A percentile compares a stretch with the other conserved stretches of the same genome.
These are phyloP conservation scores for Rhagoletis pomonella DNA, from an alignment of 1,140 invertebrate genomes.

Conservation along the genomic window DNA sequence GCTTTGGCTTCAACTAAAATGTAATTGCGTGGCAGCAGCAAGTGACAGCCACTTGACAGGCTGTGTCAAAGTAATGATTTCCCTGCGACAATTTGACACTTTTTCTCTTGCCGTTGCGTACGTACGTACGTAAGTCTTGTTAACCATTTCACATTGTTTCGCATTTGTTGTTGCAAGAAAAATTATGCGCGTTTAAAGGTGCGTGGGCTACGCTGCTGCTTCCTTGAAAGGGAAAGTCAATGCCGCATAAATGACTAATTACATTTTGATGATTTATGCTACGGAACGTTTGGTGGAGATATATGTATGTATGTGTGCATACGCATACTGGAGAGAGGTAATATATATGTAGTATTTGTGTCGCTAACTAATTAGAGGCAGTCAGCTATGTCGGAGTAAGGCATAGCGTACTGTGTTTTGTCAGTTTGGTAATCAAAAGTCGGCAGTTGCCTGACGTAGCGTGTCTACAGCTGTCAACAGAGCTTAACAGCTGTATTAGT, in stretches of 20 bases:
- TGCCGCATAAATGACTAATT: constrained; percentile 67
- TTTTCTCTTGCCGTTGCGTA: constrained; percentile 45
- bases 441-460: constrained; percentile 32
- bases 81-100: constrained; percentile 70
- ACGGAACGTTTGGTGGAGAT: constrained; percentile 29
- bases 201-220: no score
- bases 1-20: constrained; percentile 58
- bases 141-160: constrained; percentile 3
- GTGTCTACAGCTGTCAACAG: constrained; percentile 39
- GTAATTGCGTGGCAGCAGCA: constrained; percentile 68
- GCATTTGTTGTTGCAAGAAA: constrained; percentile 31
- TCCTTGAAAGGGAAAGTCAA: constrained; percentile 37
- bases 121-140: no score
- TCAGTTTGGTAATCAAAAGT: constrained; percentile 37
- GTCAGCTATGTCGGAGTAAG: not conserved
- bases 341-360: not conserved
- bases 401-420: not conserved
- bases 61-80: constrained; percentile 74
- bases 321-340: not conserved
- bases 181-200: constrained; percentile 50
- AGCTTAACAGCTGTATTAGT: constrained; percentile 32
- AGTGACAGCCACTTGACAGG: constrained; percentile 72
- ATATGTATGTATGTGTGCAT: no score
- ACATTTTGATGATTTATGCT: constrained; percentile 70
- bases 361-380: constrained; percentile 43